Evolutionary conservation across 2,888 invertebrate species (phyloP), one percentile per base, ranked within the genome.

Genomic region (Nysson spinosus): DNA sequence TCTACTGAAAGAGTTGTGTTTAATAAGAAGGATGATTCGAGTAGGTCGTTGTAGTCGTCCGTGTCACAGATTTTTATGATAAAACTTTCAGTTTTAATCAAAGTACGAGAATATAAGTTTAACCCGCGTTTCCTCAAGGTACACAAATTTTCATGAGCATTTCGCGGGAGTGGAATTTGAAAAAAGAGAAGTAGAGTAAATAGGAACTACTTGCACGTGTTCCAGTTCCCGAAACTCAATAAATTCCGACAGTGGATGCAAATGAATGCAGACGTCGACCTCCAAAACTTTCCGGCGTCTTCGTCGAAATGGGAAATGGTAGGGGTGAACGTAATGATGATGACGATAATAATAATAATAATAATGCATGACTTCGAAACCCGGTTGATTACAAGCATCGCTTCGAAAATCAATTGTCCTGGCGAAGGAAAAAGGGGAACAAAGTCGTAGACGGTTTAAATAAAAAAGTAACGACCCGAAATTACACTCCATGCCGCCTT

Each of bases 261-360:
- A 73, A 73, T 73, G 60, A 73, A 69, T 55, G 69, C 63, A 47
- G 51, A 57, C 62, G 60, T 51, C 54, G 65, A 56, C 55, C 62
- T 52, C 32, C 35, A 37, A 54, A 72, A 57, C 24, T 72, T 72
- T 49, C 34, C 19, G 39, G 11, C 30, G 16, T 4, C 24, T 35
- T 4, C 30, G 35, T 40, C 26, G n/a, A n/a, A n/a, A n/a, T n/a
- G n/a, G n/a, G 39, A 30, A 37, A 34, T 22, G 17, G 35, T 12
- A 19, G 9, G 11, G 28, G 9, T 19, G 35, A 3, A 43, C 37
- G 43, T 39, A 39, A 44, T 37, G 24, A 55, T 47, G 39, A 62
- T 50, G 39, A 67, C 52, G 50, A 63, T 60, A 37, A 70, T 61
- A 37, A 70, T 50, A 54, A 67, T 52, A 47, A 69, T 51, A 67